phyloP scores from a whole-genome alignment of 1,140 invertebrate species.

The Chironomus tepperi region DNA sequence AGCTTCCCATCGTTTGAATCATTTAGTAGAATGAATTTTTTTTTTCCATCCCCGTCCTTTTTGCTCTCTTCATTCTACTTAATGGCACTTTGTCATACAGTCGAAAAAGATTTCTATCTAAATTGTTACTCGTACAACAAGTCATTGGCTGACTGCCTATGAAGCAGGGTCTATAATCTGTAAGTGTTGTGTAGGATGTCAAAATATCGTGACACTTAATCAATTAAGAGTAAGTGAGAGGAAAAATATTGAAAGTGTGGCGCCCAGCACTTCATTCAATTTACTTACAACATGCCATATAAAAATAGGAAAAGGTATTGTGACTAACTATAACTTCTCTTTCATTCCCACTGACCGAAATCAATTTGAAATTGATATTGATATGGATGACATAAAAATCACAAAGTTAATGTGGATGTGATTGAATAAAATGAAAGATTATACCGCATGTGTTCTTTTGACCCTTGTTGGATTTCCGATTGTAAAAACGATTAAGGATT shows the following conservation, averaged over 20 bases:
- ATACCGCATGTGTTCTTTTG: background rate
- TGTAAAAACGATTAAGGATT: too few relatives aligned
- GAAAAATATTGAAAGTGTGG: background rate
- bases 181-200: background rate
- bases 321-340: too few relatives aligned
- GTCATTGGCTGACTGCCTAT: background rate
- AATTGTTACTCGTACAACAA: background rate
- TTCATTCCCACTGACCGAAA: too few relatives aligned
- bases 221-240: background rate
- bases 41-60: background rate
- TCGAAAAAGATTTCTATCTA: conserved; percentile 2
- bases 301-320: too few relatives aligned
- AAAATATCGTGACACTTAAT: conserved; percentile 14
- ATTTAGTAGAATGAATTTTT: conserved; percentile 9
- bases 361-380: background rate
- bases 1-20: background rate
- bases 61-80: background rate
- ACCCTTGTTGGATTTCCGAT: too few relatives aligned
- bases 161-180: background rate
- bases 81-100: conserved; percentile 12
- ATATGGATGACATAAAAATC: background rate
- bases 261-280: background rate
- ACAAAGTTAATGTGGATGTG: background rate
- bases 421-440: background rate
- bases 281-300: background rate